Evolutionary conservation across 1,140 invertebrate genomes (phyloP).

Genomic region (Solen grandis): DNA sequence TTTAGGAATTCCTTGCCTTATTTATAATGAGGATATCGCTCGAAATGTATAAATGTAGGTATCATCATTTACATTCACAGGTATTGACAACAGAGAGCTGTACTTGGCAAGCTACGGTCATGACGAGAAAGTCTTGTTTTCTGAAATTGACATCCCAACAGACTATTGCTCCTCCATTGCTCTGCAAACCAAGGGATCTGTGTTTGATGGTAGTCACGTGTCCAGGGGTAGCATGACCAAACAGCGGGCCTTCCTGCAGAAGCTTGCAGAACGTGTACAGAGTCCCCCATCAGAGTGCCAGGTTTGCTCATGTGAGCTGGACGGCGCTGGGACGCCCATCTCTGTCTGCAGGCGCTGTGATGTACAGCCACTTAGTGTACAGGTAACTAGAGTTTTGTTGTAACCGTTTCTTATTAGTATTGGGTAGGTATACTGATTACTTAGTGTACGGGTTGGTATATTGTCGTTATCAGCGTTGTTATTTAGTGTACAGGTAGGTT

Average conservation of each 20-base stretch:
- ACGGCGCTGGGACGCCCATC: conserved; percentile 78
- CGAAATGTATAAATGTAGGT: not conserved
- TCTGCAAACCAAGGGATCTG: conserved; percentile 89
- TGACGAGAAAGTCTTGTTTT: conserved; percentile 86
- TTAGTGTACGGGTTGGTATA: not conserved
- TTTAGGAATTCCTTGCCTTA: not conserved
- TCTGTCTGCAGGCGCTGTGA: conserved; percentile 79
- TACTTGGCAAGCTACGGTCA: conserved; percentile 82
- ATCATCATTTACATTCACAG: conserved; percentile 41
- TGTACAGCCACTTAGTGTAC: not conserved
- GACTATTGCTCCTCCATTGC: conserved; percentile 89
- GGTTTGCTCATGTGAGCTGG: conserved; percentile 87
- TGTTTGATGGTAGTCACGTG: conserved; percentile 78
- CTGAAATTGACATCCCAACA: conserved; percentile 88
- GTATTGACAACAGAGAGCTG: conserved; percentile 86
- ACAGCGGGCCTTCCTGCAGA: conserved; percentile 86
- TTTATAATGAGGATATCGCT: not conserved
- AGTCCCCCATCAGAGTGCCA: conserved; percentile 85
- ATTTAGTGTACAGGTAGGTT: not conserved
- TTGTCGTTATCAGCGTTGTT: not conserved
- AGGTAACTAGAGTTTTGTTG: conserved; percentile 4
- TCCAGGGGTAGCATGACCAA: conserved; percentile 66
- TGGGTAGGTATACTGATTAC: not conserved
- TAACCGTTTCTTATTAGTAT: too few species aligned
- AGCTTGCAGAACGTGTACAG: conserved; percentile 86